phyloP scores from a whole-genome alignment of 2,888 invertebrate genomes.

The Noctua janthina region DNA sequence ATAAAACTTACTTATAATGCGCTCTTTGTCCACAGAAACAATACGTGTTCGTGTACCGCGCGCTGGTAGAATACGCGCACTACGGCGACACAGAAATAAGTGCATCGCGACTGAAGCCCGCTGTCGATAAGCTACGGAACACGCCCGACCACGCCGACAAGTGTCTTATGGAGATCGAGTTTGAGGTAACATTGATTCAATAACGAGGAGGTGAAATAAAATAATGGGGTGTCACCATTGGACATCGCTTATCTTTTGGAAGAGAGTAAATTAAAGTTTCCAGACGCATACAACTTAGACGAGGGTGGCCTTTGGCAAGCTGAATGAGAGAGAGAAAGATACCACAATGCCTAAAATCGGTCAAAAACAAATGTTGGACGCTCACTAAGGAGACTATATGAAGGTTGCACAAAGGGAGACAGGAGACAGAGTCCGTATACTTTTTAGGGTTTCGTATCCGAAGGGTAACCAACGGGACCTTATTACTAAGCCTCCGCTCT shows the following conservation, averaged over 20 bases:
- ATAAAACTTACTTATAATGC: background rate
- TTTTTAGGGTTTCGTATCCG: background rate
- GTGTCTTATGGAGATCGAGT: constrained; percentile 95
- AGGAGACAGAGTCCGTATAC: background rate
- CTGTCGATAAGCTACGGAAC: constrained; percentile 93
- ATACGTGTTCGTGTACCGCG: constrained; percentile 98
- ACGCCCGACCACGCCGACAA: constrained; percentile 92
- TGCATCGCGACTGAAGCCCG: constrained; percentile 92
- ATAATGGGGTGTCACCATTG: background rate
- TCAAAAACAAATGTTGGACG: background rate
- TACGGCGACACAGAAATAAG: constrained; percentile 97
- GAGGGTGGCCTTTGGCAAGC: background rate
- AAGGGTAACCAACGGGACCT: no score
- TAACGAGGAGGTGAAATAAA: no score
- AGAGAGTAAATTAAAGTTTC: background rate
- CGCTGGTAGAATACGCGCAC: constrained; percentile 97
- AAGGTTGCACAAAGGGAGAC: background rate
- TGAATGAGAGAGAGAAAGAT: background rate
- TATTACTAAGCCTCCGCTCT: no score
- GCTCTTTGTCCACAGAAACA: constrained; percentile 92
- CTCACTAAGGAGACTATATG: background rate
- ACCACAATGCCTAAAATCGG: background rate
- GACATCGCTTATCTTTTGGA: background rate
- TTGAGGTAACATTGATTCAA: constrained; percentile 89
- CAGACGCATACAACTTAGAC: no score